Conservation (phyloP, 2,888 invertebrate genomes). For the Dasypogon diadema region DNA sequence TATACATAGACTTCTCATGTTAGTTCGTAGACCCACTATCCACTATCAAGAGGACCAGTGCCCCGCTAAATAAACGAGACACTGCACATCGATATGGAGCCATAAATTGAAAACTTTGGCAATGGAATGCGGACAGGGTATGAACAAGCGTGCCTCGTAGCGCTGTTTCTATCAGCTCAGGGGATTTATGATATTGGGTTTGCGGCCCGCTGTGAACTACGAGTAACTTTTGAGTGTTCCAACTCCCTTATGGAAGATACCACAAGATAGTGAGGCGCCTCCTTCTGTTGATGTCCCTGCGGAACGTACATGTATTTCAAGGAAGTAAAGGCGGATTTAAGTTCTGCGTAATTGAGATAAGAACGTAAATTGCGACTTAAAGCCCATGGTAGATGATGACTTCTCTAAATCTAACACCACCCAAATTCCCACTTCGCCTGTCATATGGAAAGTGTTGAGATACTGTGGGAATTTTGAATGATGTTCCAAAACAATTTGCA, state of each 20-base stretch:
- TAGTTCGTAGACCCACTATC: no score
- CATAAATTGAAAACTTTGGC: conserved; percentile 30
- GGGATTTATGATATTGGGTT: conserved; percentile 6
- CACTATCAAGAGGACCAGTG: neutral
- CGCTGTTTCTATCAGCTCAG: conserved; percentile 3
- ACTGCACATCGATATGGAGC: conserved; percentile 1
- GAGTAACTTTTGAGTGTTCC: neutral
- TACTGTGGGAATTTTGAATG: conserved; percentile 16
- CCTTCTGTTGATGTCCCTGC: no score
- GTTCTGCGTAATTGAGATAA: conserved; percentile 20
- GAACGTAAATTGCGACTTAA: neutral
- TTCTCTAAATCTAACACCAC: neutral
- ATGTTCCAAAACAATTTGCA: conserved; percentile 6
- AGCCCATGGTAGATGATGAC: neutral
- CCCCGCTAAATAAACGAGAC: conserved; percentile 1
- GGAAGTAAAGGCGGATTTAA: neutral
- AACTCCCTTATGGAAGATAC: no score
- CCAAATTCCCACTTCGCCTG: neutral
- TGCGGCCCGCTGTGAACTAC: neutral
- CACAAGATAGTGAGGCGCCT: no score
- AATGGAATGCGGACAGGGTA: conserved; percentile 24
- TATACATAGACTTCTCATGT: no score
- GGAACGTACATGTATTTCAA: neutral
- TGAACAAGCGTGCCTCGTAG: neutral
- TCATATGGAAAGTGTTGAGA: neutral